Evolutionary conservation across 2,888 invertebrate species (phyloP).

Genomic region (Noctua janthina): DNA sequence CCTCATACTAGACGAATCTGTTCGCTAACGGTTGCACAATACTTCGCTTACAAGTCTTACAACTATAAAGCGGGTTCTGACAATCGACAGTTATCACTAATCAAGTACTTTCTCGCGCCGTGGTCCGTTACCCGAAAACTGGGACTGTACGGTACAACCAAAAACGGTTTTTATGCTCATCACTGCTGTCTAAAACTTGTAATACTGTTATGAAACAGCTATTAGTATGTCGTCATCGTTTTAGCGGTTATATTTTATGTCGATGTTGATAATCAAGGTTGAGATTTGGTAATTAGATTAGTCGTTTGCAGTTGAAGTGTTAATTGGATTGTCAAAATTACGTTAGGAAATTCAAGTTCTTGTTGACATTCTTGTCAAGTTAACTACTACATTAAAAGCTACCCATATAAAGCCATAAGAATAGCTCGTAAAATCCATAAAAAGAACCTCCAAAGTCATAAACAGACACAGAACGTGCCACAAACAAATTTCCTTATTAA

Average conservation of each 20-base stretch:
- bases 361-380: background rate
- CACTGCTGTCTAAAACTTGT: conserved; percentile 82
- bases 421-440: conserved; percentile 18
- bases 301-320: conserved; percentile 27
- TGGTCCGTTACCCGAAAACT: conserved; percentile 87
- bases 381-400: background rate
- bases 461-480: conserved; percentile 21
- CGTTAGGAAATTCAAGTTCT: background rate
- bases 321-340: conserved; percentile 34
- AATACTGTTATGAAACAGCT: conserved; percentile 88
- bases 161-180: conserved; percentile 85
- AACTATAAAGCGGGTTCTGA: conserved; percentile 76
- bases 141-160: conserved; percentile 87
- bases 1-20: conserved; percentile 28
- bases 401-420: background rate
- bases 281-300: conserved; percentile 43
- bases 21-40: conserved; percentile 78
- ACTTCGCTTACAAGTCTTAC: conserved; percentile 62
- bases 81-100: conserved; percentile 86
- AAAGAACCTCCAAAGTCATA: conserved; percentile 19
- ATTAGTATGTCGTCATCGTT: conserved; percentile 82
- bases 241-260: conserved; percentile 72
- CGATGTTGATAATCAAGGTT: conserved; percentile 56
- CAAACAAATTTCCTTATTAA: conserved; percentile 61
- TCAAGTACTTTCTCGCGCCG: conserved; percentile 84